These are phyloP conservation scores for Spea multiplicata DNA, from an alignment of 2,113 vertebrate species.

Conservation along the genomic window DNA sequence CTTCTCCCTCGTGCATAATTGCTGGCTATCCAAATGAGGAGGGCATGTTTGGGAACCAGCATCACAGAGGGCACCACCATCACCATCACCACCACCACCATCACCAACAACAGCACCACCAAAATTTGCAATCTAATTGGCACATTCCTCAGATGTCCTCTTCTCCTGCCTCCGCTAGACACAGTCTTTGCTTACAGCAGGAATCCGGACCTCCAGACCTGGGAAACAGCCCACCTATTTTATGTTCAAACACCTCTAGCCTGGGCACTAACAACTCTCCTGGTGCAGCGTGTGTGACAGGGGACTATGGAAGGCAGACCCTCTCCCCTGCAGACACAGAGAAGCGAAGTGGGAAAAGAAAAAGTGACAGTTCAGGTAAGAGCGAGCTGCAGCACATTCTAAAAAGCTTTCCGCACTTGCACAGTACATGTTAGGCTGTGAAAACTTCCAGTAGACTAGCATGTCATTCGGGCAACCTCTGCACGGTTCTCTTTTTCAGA, in stretches of 20 bases:
- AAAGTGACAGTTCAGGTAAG: constrained; percentile 97
- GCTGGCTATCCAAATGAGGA: constrained; percentile 89
- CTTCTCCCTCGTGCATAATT: constrained; percentile 86
- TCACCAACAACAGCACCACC: constrained; percentile 81
- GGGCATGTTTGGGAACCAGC: constrained; percentile 86
- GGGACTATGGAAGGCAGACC: constrained; percentile 90
- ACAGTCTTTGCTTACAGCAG: constrained; percentile 85
- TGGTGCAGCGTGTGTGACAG: constrained; percentile 81
- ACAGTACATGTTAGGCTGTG: no score
- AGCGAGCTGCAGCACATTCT: neutral
- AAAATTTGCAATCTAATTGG: constrained; percentile 84
- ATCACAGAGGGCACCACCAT: constrained; percentile 74
- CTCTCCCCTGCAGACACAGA: constrained; percentile 89
- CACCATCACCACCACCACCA: constrained; percentile 76
- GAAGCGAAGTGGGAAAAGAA: constrained; percentile 87
- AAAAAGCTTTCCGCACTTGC: neutral
- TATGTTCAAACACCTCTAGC: constrained; percentile 85
- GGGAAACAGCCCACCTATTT: constrained; percentile 78
- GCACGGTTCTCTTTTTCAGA: no score
- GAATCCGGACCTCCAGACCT: constrained; percentile 81
- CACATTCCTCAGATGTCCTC: constrained; percentile 86
- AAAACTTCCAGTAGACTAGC: neutral
- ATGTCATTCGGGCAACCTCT: neutral
- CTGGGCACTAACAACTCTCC: constrained; percentile 81
- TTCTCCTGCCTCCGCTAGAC: constrained; percentile 67